Evolutionary conservation across 2,797 vertebrate genomes (phyloP), one percentile per base, ranked within the genome.

Genomic region (Streptopelia turtur): DNA sequence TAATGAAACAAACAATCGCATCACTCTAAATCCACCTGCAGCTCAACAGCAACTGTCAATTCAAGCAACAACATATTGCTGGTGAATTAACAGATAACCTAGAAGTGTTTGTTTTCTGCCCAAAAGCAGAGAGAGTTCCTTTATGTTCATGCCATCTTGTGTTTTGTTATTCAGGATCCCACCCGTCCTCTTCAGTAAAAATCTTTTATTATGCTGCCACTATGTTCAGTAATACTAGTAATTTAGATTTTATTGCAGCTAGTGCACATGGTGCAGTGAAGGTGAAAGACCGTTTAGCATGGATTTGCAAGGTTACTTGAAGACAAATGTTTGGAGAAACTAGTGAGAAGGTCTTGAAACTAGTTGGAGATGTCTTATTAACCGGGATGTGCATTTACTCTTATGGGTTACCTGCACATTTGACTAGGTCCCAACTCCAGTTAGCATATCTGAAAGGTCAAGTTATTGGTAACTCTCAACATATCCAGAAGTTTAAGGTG

Each of bases 381-480:
- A 35, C 7, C 1, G 6, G 41, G 55, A 50, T 31, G 23, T 35
- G 11, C 28, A 2, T 50, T 61, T 55, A 39, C 15, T 79, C 23
- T 12, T 76, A 7, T 0, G 0, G 16, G 35, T 76, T 75, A 56
- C 15, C 23, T 47, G 18, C 35, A 23, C 28, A 8, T 31, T 75
- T 65, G 24, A 8, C 13, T 23, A 53, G 5, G 18, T 76, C 49
- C 24, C 27, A 45, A 11, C 27, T 27, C 43, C 43, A 75, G 31
- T 47, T 49, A 47, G 3, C 5, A 5, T 11, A 27, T 23, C 16
- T 6, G 8, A 75, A 93, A 91, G 16, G 14, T 22, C 28, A 70
- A n/a, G 14, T 31, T 55, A 15, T 45, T 27, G 9, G 14, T 47
- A 35, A 47, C 10, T 68, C 43, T 39, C 21, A 65, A 61, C 27